Evolutionary conservation across 2,888 invertebrate species (phyloP).

Genomic region (Rhabditophanes sp.): DNA sequence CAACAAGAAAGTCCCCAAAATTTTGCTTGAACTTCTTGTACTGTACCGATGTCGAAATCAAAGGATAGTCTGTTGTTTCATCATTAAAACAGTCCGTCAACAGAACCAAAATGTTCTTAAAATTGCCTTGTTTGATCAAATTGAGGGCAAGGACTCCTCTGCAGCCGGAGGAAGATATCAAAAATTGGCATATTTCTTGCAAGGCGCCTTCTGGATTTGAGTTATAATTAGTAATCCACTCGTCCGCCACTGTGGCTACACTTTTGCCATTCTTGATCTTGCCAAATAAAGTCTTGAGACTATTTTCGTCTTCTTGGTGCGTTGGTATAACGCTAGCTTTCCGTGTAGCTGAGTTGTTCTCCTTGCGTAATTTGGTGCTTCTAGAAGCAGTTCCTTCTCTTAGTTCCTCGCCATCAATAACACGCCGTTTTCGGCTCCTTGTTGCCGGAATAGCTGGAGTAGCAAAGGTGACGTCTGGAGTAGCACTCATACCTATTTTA

Average conservation of each 20-base stretch:
- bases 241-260: slow-evolving; percentile 86
- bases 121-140: slow-evolving; percentile 30
- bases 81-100: slow-evolving; percentile 63
- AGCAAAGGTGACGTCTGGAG: too few species aligned
- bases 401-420: too few species aligned
- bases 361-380: too few species aligned
- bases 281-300: too few species aligned
- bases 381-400: too few species aligned
- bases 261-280: too few species aligned
- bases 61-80: slow-evolving; percentile 86
- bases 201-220: slow-evolving; percentile 62
- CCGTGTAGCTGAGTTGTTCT: too few species aligned
- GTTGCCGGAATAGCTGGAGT: too few species aligned
- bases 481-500: too few species aligned
- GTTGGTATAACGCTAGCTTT: too few species aligned
- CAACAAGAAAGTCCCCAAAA: slow-evolving; percentile 78
- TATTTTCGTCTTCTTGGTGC: too few species aligned
- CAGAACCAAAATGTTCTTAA: slow-evolving; percentile 51
- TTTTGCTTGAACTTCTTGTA: slow-evolving; percentile 91
- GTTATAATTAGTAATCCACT: slow-evolving; percentile 92
- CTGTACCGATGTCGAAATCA: slow-evolving; percentile 84
- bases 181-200: slow-evolving; percentile 88
- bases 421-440: too few species aligned
- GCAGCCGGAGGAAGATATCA: slow-evolving; percentile 91
- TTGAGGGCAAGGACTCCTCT: slow-evolving; percentile 65